Evolutionary conservation across 1,140 invertebrate species (phyloP).

Genomic region (Diachasma alloeum): DNA sequence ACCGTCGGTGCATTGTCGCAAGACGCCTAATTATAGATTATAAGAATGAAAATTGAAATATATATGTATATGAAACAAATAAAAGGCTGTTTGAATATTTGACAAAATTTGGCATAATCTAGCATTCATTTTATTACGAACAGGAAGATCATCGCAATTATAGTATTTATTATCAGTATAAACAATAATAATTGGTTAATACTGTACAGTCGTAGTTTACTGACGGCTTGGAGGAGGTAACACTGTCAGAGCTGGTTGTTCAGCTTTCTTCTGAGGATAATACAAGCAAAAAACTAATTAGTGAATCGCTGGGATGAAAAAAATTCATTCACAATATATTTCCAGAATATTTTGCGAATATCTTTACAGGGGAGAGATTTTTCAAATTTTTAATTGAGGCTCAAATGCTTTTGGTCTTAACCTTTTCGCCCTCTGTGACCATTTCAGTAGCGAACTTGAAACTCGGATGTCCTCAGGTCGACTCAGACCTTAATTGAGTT

Average conservation of each 20-base stretch:
- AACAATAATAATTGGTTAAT: constrained; percentile 63
- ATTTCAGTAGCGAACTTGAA: too few species aligned
- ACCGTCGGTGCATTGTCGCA: constrained; percentile 44
- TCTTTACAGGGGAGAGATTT: too few species aligned
- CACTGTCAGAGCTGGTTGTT: constrained; percentile 63
- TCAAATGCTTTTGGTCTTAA: too few species aligned
- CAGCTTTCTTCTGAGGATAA: constrained; percentile 62
- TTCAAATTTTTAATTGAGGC: too few species aligned
- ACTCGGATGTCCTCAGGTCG: too few species aligned
- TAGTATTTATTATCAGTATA: constrained; percentile 63
- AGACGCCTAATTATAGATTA: constrained; percentile 43
- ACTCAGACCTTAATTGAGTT: too few species aligned
- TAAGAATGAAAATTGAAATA: constrained; percentile 2
- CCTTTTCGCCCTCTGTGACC: too few species aligned
- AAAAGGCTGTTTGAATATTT: constrained; percentile 45
- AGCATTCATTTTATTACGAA: constrained; percentile 65
- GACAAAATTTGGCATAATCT: constrained; percentile 59
- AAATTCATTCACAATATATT: constrained; percentile 8
- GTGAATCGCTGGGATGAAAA: constrained; percentile 44
- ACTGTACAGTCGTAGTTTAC: constrained; percentile 64
- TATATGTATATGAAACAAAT: constrained; percentile 26
- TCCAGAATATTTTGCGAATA: too few species aligned
- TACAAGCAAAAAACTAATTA: constrained; percentile 49
- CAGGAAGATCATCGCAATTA: constrained; percentile 54
- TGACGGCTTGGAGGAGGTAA: constrained; percentile 52